Base-by-base conservation (phyloP, 2,888 invertebrate species). In the Lasioglossum marginatum region DNA sequence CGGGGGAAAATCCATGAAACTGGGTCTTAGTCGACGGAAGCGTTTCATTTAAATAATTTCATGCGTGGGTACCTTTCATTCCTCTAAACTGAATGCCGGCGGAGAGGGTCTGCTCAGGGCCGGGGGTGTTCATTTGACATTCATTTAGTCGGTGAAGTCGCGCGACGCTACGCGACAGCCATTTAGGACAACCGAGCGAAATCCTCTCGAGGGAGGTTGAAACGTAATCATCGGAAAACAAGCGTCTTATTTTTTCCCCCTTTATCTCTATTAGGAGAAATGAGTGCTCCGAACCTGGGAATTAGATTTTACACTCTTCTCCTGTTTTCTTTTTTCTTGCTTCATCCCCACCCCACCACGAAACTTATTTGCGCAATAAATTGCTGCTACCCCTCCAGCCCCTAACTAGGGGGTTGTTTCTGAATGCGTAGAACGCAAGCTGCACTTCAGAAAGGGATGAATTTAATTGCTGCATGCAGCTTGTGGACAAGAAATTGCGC, bases 1-100 rank as follows among this genome's bases (percentile, higher is more conserved):
- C 83, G 71, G 80, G 76, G 52, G 63, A 63, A 85, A 84, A 77
- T 92, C 83, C 80, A 73, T 52, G 86, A 75, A 76, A 79, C 63
- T 85, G 81, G 78, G 82, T 81, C 90, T 85, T 76, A 84, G 84
- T 74, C 87, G 84, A n/a, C 87, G 92, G 86, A 87, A 87, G 86
- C 86, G 87, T 91, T 92, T 88, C 91, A 91, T 92, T 92, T 88
- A 91, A 92, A 91, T 91, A 91, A 91, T 91, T 91, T 92, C 92
- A 91, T 89, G 91, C 92, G 91, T 88, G 91, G 85, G 79, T 91
- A 87, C 90, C 72, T 80, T 78, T 82, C 85, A 79, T 80, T 89
- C 92, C 88, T 83, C 76, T 72, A 66, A 78, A 81, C 78, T 84
- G 79, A 78, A 72, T 63, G 78, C 73, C 68, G 77, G n/a, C 77